Evolutionary conservation across 2,113 vertebrate species (phyloP), one percentile per base, ranked within the genome.

Genomic region (Nibea coibor): DNA sequence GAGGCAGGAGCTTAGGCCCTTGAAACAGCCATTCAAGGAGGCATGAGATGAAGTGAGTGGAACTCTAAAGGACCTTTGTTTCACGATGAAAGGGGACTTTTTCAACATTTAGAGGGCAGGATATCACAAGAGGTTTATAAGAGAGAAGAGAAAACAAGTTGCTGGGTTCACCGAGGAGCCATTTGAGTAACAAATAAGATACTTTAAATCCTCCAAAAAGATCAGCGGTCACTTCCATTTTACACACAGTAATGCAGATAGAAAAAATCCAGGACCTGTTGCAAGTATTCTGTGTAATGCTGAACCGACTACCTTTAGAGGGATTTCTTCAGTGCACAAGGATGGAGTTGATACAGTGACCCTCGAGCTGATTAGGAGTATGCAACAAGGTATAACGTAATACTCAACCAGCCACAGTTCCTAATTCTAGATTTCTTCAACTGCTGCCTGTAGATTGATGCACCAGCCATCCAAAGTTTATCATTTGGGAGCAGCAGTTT

Each of bases 11-110:
- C 77, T 65, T 28, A 22, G 66, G 43, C 53, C 48, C 62, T 35
- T 73, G 53, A 83, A 87, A 72, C 58, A 78, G 43, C 62, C 63
- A 20, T 73, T 83, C 62, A 70, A 72, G 79, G 14, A 75, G 56
- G 45, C 57, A 58, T 48, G 16, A 75, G 61, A 65, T 1, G 15
- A 76, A 63, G 53, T 24, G 19, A 75, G 3, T 58, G 64, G 24
- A 31, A 28, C 42, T 31, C 11, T 28, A 17, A 43, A 48, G 58
- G 45, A 24, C 24, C 20, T 63, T 51, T 11, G 31, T 43, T 48
- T 72, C 19, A 72, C 12, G 24, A 81, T 67, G 59, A 59, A 78
- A 78, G 47, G 3, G 8, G 75, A 57, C 19, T 20, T 42, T 39
- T 67, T 20, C 48, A 56, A 62, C 45, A 58, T 61, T 58, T 70